Evolutionary conservation across 1,140 invertebrate genomes (phyloP).

Genomic region (Brachionus angularis): DNA sequence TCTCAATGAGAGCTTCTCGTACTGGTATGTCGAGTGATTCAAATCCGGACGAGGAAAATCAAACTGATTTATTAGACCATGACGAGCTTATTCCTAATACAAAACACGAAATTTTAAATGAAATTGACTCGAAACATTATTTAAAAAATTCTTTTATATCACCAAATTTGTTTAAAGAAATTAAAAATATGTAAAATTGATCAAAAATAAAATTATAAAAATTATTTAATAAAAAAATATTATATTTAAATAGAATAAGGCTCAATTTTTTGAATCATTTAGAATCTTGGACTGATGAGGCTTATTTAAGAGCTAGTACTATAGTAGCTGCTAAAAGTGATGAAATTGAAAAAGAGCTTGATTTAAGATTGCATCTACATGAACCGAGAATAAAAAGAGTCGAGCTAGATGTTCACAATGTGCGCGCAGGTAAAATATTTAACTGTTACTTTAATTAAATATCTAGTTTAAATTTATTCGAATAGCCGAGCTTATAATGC

Average conservation of each 20-base stretch:
- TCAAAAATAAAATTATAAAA: constrained; percentile 47
- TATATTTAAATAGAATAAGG: constrained; percentile 50
- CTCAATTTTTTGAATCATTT: constrained; percentile 56
- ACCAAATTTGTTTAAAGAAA: constrained; percentile 46
- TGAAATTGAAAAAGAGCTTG: constrained; percentile 57
- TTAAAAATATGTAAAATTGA: constrained; percentile 17
- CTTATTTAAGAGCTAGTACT: constrained; percentile 50
- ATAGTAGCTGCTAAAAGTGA: constrained; percentile 55
- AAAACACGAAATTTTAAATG: constrained; percentile 13
- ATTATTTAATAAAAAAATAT: not conserved
- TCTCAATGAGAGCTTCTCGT: constrained; percentile 47
- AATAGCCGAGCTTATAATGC: constrained; percentile 57
- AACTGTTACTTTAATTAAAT: not conserved
- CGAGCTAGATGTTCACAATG: constrained; percentile 57
- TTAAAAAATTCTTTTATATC: constrained; percentile 47
- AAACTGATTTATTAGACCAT: constrained; percentile 29
- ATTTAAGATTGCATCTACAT: constrained; percentile 56
- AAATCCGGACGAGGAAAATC: constrained; percentile 45
- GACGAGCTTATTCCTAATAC: constrained; percentile 13
- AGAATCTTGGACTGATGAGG: constrained; percentile 54
- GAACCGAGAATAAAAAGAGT: constrained; percentile 52
- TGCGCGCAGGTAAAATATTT: constrained; percentile 56
- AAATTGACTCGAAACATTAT: constrained; percentile 8
- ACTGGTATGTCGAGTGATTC: constrained; percentile 48
- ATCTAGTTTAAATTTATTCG: constrained; percentile 5